Evolutionary conservation across 2,888 invertebrate species (phyloP).

Genomic region (Polyommatus icarus): DNA sequence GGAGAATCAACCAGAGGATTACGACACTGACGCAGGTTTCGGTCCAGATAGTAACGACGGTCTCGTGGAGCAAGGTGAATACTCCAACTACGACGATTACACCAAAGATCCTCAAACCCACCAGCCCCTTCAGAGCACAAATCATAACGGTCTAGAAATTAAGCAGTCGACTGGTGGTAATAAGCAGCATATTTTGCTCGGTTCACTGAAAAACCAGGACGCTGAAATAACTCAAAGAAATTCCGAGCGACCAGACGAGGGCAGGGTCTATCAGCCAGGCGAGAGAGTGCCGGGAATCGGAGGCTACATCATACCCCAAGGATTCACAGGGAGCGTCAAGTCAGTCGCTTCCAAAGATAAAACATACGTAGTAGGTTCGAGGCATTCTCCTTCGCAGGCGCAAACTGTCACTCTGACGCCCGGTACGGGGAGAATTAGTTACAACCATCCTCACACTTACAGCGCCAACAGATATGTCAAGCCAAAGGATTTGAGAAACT

Average conservation of each 20-base stretch:
- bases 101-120: conserved; percentile 61
- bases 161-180: conserved; percentile 76
- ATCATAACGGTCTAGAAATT: conserved; percentile 63
- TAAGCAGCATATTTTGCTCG: conserved; percentile 83
- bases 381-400: conserved; percentile 83
- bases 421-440: conserved; percentile 71
- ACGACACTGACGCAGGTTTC: conserved; percentile 66
- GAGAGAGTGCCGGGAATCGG: conserved; percentile 84
- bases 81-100: conserved; percentile 82
- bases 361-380: conserved; percentile 80
- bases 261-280: conserved; percentile 83
- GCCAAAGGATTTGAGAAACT: conserved; percentile 64
- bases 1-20: conserved; percentile 56
- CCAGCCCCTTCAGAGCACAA: conserved; percentile 59
- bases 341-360: conserved; percentile 82
- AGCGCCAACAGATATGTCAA: conserved; percentile 52
- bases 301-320: conserved; percentile 84
- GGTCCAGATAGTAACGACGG: conserved; percentile 64
- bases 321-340: conserved; percentile 84
- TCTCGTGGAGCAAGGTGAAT: conserved; percentile 76
- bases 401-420: conserved; percentile 82
- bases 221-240: conserved; percentile 82
- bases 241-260: conserved; percentile 74
- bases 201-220: conserved; percentile 80
- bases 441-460: conserved; percentile 55